Evolutionary conservation across 2,113 vertebrate genomes (phyloP).

Genomic region (Archilochus colubris): DNA sequence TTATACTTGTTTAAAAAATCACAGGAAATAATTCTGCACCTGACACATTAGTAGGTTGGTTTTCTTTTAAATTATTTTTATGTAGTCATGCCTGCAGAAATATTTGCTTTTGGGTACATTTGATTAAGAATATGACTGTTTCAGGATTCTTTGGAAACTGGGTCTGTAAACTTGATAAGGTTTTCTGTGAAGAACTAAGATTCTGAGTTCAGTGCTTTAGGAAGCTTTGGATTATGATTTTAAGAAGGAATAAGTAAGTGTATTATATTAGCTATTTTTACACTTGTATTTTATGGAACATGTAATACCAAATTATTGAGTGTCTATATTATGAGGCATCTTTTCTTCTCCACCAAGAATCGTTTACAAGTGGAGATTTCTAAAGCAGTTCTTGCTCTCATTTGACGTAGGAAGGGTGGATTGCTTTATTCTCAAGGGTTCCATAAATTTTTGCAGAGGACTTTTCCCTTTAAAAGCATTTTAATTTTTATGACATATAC

Average conservation of each 20-base stretch:
- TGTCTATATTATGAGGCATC: background rate
- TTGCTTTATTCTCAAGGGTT: slow-evolving; percentile 5
- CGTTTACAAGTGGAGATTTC: background rate
- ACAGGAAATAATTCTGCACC: background rate
- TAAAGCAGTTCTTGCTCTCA: background rate
- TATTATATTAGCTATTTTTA: background rate
- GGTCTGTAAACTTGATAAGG: background rate
- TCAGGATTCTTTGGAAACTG: background rate
- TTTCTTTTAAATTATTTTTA: background rate
- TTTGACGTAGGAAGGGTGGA: background rate
- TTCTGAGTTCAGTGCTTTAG: background rate
- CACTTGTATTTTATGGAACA: background rate
- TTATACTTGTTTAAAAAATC: background rate
- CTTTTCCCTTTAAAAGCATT: background rate
- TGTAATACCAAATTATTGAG: background rate
- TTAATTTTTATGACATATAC: background rate
- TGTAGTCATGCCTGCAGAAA: background rate
- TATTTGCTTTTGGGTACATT: background rate
- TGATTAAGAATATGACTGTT: background rate
- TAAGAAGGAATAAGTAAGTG: background rate
- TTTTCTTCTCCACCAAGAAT: background rate
- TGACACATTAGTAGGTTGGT: background rate
- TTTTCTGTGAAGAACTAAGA: background rate
- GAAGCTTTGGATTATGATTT: background rate
- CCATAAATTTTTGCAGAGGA: background rate